Base-by-base conservation (phyloP, 2,113 vertebrate genomes). In the Clarias magur region DNA sequence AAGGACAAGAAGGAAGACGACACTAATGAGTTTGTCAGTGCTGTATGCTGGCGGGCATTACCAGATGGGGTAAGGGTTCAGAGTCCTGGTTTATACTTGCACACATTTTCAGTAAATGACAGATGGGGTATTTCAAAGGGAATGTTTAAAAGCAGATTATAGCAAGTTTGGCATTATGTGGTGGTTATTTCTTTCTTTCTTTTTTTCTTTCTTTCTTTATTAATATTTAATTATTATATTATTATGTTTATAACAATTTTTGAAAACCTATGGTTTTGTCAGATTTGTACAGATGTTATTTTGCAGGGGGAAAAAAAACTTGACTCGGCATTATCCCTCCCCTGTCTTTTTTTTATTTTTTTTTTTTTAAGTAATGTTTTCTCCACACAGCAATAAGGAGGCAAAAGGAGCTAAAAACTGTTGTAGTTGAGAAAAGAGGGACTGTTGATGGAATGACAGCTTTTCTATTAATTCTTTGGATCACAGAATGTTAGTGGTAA, bases 1-100 rank as follows among this genome's bases (percentile, higher is more conserved):
- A 99, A 99, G 92, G 98, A 99, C 90, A 96, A 98, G 89, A 99
- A 99, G 92, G 98, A 99, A 91, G 98, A 99, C 53, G 98, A 99
- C 93, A 99, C 97, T 88, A 99, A 99, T 62, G 98, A 99, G 93
- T 99, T 99, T 94, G 98, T 99, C 93, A 99, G 98, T 88, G 98
- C 98, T 0, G 98, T 99, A 42, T 99, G 98, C 94, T 99, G 98
- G 98, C 96, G 98, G 86, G 97, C 97, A 3, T 93, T 99, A 81
- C 97, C 98, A 63, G 97, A 99, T 84, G 98, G 98, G 95, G 98
- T 99, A 93, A 96, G 97, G 90, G 90, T 80, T 23, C 80, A 38
- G 12, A 8, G 17, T 12, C 48, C 83, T 2, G 1, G 38, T 30
- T 13, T 83, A 63, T 85, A 54, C 81, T 59, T 38, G 7, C 3